Percentiles rank a stretch among this genome's conserved stretches.
Conservation (phyloP, 2,888 invertebrate genomes). For the Nemotelus pantherinus region DNA sequence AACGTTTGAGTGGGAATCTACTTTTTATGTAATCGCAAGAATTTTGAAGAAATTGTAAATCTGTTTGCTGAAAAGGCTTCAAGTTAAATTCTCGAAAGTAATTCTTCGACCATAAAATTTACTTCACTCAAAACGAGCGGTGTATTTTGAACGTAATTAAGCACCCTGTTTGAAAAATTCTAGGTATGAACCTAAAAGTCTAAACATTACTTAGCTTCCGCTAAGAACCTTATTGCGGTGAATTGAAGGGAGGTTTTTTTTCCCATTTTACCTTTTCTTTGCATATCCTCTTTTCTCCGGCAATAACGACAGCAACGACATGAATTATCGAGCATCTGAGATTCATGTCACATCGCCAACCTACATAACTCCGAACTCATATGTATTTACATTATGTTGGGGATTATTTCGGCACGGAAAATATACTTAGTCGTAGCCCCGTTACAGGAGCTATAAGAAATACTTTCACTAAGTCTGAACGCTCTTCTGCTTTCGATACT, state of each 20-base stretch:
- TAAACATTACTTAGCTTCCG: no score
- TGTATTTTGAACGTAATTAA: no score
- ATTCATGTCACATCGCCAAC: slow-evolving; percentile 2
- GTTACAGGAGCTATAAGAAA: neutral
- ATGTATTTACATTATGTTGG: neutral
- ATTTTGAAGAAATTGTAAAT: no score
- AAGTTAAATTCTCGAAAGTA: no score
- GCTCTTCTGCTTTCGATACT: neutral
- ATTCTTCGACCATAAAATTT: no score
- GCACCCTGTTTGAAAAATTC: no score
- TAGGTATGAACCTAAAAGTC: no score
- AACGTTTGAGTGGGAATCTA: no score
- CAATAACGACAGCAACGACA: slow-evolving; percentile 15
- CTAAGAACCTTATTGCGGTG: no score
- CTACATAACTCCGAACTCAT: neutral
- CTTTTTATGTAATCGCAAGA: no score
- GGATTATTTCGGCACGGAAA: neutral
- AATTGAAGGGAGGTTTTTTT: neutral
- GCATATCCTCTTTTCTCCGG: slow-evolving; percentile 35
- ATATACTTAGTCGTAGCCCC: neutral
- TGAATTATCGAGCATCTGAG: slow-evolving; percentile 33
- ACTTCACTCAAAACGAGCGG: no score
- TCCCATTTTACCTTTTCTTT: slow-evolving; percentile 38
- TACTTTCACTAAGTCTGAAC: neutral
- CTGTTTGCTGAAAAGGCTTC: no score